A percentile compares a stretch with the other conserved stretches of the same genome.
These are phyloP conservation scores for Branchinecta lindahli DNA, from an alignment of 1,140 invertebrate genomes.

Conservation along the genomic window DNA sequence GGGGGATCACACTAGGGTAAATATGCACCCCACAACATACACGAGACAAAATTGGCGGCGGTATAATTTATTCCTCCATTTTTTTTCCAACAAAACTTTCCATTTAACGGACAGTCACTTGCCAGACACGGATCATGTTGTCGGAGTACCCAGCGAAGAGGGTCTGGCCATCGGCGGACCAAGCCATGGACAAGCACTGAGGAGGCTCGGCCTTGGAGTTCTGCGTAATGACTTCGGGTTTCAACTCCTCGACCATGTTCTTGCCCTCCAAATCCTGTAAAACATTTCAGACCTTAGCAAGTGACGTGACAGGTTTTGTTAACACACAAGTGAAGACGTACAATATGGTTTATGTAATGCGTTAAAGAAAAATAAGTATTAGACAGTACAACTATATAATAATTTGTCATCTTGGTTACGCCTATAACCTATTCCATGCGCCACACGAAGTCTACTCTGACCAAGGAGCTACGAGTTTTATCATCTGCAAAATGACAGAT, in stretches of 20 bases:
- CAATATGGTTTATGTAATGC: too few relatives aligned
- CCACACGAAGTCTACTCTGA: too few relatives aligned
- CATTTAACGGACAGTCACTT: constrained; percentile 44
- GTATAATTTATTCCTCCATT: neutral
- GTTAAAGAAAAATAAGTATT: too few relatives aligned
- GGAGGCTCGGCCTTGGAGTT: constrained; percentile 69
- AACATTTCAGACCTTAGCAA: constrained; percentile 14
- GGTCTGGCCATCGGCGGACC: constrained; percentile 98
- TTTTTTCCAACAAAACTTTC: constrained; percentile 3
- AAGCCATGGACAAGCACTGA: constrained; percentile 91
- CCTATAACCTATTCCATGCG: too few relatives aligned
- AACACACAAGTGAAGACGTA: too few relatives aligned
- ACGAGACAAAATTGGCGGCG: neutral
- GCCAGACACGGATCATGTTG: constrained; percentile 96
- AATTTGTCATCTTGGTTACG: too few relatives aligned
- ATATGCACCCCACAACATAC: neutral
- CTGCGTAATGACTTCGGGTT: constrained; percentile 66
- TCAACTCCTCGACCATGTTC: constrained; percentile 95
- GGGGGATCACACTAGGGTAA: too few relatives aligned
- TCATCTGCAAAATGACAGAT: too few relatives aligned
- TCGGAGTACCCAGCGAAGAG: constrained; percentile 98
- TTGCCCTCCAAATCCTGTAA: constrained; percentile 91
- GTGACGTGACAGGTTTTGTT: too few relatives aligned
- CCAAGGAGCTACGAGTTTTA: too few relatives aligned
- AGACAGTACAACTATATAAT: too few relatives aligned